Conservation (phyloP, 2,797 vertebrate species). For the Cetoscarus ocellatus region DNA sequence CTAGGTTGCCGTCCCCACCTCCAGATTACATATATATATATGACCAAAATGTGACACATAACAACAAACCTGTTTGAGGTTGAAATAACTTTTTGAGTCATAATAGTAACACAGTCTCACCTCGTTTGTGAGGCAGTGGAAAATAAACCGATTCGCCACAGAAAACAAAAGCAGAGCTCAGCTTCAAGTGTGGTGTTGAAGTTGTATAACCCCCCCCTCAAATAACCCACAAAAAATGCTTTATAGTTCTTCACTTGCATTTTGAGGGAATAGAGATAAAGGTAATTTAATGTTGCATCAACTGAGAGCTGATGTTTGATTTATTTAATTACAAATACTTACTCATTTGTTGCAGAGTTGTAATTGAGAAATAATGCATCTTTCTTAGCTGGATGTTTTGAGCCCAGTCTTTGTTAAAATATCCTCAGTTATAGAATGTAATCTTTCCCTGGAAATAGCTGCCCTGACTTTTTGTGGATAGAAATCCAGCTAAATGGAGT, state of each 20-base stretch:
- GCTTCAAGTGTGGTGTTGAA: background rate
- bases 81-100: background rate
- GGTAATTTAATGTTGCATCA: background rate
- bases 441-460: background rate
- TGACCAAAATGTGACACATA: background rate
- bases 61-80: background rate
- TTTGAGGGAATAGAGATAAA: background rate
- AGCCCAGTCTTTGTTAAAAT: background rate
- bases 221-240: too few relatives aligned
- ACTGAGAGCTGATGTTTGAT: background rate
- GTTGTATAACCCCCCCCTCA: background rate
- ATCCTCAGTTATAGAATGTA: background rate
- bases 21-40: background rate
- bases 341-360: slow-evolving; percentile 19
- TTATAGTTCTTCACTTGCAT: background rate
- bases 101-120: background rate
- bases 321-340: background rate
- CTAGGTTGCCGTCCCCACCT: too few relatives aligned
- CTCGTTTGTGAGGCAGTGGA: background rate
- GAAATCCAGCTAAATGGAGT: too few relatives aligned
- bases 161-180: background rate
- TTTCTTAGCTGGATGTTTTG: background rate
- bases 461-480: background rate
- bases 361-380: background rate
- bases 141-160: background rate